A percentile compares a stretch with the other conserved stretches of the same genome.
Evolutionary conservation across 2,113 vertebrate species (phyloP).

Genomic region (Prochilodus magdalenae): DNA sequence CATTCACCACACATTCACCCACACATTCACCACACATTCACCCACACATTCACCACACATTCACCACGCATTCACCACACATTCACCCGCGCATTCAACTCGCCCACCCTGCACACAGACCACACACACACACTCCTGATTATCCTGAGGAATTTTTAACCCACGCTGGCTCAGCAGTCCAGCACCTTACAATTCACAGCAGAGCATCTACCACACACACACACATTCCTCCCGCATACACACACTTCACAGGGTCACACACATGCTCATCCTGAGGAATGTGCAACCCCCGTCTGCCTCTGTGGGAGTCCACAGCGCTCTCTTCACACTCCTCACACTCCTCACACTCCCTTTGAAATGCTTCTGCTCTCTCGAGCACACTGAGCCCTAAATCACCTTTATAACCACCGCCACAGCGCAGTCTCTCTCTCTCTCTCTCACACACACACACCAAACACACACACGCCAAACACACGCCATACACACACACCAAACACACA

Average conservation of each 20-base stretch:
- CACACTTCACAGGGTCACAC: background rate
- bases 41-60: background rate
- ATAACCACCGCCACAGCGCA: conserved; percentile 86
- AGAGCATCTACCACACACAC: background rate
- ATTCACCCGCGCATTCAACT: too few species aligned
- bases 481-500: background rate
- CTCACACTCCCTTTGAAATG: background rate
- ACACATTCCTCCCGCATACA: background rate
- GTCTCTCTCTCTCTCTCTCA: too few species aligned
- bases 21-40: background rate
- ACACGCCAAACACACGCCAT: background rate
- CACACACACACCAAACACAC: too few species aligned
- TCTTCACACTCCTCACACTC: too few species aligned
- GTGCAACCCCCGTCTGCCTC: background rate
- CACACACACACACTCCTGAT: background rate
- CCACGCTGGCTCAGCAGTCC: background rate
- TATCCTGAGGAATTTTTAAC: background rate
- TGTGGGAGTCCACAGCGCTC: too few species aligned
- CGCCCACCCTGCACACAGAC: background rate
- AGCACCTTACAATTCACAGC: background rate
- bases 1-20: too few species aligned
- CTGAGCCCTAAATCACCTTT: conserved; percentile 84
- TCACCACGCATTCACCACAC: background rate
- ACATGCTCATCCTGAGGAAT: background rate
- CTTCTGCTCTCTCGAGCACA: background rate